Evolutionary conservation across 2,797 vertebrate species (phyloP).

Genomic region (Odontamblyopus lacepedii): DNA sequence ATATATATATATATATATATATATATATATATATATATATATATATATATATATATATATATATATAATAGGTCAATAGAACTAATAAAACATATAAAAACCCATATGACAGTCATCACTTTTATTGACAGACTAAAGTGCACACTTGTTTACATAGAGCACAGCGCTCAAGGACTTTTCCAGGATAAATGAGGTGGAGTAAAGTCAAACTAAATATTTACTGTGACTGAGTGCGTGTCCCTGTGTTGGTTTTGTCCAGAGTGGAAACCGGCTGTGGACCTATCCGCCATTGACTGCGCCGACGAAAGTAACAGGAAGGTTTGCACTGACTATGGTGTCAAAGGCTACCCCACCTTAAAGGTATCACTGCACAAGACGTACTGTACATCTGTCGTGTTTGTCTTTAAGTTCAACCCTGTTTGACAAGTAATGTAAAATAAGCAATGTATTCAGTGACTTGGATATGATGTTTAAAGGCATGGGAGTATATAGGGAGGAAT

Average conservation of each 20-base stretch:
- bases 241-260: constrained; percentile 68
- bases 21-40: too few species aligned
- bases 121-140: constrained; percentile 3
- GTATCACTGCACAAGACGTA: constrained; percentile 52
- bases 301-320: constrained; percentile 70
- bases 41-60: too few species aligned
- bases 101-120: neutral
- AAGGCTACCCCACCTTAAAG: constrained; percentile 85
- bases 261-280: constrained; percentile 86
- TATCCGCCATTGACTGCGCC: constrained; percentile 88
- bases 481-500: too few species aligned
- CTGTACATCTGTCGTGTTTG: neutral
- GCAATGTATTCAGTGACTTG: neutral
- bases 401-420: neutral
- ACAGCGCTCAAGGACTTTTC: neutral
- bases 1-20: too few species aligned
- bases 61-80: too few species aligned
- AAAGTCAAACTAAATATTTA: constrained; percentile 42
- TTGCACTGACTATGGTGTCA: constrained; percentile 77
- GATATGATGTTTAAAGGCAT: neutral
- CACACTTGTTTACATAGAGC: constrained; percentile 4
- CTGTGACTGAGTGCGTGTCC: neutral
- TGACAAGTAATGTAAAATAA: neutral
- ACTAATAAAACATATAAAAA: too few species aligned
- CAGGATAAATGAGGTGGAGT: neutral